Conservation (phyloP, 2,797 vertebrate species). For the Trachops cirrhosus region DNA sequence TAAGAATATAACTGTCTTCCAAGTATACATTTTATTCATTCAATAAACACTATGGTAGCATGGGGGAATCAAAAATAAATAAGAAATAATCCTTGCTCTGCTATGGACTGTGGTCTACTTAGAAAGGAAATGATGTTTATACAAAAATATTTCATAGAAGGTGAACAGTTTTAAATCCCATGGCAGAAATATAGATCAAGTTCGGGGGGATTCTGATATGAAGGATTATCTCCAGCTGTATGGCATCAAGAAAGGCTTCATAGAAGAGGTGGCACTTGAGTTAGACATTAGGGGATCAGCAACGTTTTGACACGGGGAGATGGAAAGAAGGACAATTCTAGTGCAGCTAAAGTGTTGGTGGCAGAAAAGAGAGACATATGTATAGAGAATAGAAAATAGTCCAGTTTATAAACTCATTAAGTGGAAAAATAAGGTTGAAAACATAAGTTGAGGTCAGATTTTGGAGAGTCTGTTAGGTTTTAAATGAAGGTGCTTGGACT, state of each 20-base stretch:
- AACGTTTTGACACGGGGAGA: background rate
- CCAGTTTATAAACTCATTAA: background rate
- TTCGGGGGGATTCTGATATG: background rate
- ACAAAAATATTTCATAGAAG: background rate
- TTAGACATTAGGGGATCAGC: too few relatives aligned
- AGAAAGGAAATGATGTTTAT: constrained; percentile 13
- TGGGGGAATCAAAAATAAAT: background rate
- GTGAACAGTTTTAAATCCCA: background rate
- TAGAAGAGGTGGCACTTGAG: background rate
- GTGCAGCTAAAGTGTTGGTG: background rate
- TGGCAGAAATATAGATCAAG: background rate
- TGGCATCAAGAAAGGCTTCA: background rate
- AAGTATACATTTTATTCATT: background rate
- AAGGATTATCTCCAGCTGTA: background rate
- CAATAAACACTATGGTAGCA: background rate
- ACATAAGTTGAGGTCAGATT: background rate
- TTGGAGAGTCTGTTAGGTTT: background rate
- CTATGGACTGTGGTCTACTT: background rate
- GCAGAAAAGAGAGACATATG: background rate
- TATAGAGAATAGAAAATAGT: background rate
- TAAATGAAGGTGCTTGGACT: background rate
- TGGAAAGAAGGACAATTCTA: background rate
- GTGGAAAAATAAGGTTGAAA: background rate
- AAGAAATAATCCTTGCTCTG: background rate
- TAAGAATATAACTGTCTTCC: constrained; percentile 13